Base-by-base conservation (phyloP, 2,888 invertebrate genomes). In the Tipula vernalis region DNA sequence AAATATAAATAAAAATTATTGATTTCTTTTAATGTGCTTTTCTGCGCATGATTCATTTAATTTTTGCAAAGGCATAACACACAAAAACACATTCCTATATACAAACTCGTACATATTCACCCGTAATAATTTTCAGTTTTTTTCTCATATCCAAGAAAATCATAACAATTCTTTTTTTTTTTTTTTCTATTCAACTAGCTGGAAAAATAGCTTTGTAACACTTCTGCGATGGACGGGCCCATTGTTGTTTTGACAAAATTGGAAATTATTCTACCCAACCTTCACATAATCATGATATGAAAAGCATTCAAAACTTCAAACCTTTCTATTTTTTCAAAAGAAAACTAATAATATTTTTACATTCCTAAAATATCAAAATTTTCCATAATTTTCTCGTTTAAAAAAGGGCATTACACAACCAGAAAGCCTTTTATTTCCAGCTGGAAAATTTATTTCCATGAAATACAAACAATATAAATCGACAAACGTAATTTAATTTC, bases 31-130 rank as follows among this genome's bases (percentile, higher is more conserved):
- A 86, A 87, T 85, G 85, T 85, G 15, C 12, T 85, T 44, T 86
- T 87, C 87, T 87, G 88, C 88, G 88, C 88, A 88, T 88, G 88
- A 88, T 88, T 88, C 88, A 88, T 88, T 88, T 88, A 42, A 41
- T 85, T 41, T 84, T 36, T 84, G 84, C 71, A 28, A 71, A 18
- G 28, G 71, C 71, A 71, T 57, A 71, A 18, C 28, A 28, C 18
- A 18, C 6, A 71, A 71, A 71, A 10, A 71, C 8, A 28, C 28
- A 71, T 71, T 28, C 28, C 6, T 18, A 57, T 28, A 28, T 71
- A 71, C 28, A 4, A 10, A 28, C 28, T 10, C 10, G 6, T 51
- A 51, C n/a, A 51, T 51, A 51, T n/a, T 51, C 10, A 44, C 44
- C 10, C 10, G 44, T 44, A 44, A 10, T 44, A 44, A 44, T 44